Evolutionary conservation across 1,140 invertebrate species (phyloP).

Genomic region (Mamestra configurata): DNA sequence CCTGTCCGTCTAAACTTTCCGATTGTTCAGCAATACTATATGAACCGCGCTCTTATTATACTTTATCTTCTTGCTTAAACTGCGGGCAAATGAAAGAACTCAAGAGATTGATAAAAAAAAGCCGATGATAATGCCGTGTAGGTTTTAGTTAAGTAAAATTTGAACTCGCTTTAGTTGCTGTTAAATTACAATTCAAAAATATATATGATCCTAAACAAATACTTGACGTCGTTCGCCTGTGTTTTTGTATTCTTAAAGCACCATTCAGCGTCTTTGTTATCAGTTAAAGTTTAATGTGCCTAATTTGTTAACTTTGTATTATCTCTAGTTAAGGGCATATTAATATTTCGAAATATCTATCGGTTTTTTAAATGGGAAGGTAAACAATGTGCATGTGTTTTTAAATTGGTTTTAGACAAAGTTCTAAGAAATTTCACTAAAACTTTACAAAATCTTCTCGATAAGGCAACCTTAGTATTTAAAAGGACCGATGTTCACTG

Average conservation of each 20-base stretch:
- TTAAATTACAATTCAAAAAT: background rate
- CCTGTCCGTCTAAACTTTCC: conserved; percentile 53
- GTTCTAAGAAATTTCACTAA: background rate
- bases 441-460: background rate
- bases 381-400: background rate
- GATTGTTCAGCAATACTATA: conserved; percentile 59
- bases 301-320: conserved; percentile 15
- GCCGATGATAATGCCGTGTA: background rate
- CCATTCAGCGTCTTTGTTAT: conserved; percentile 1
- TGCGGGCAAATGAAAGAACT: background rate
- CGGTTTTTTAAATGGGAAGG: background rate
- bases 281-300: background rate
- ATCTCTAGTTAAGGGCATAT: background rate
- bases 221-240: background rate
- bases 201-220: conserved; percentile 32
- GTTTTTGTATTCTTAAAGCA: conserved; percentile 1
- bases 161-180: background rate
- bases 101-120: background rate
- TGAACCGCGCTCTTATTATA: conserved; percentile 28
- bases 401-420: background rate
- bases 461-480: background rate
- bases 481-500: background rate
- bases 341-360: conserved; percentile 26
- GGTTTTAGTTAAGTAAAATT: background rate
- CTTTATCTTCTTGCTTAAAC: background rate